A percentile compares a stretch with the other conserved stretches of the same genome.
Conservation (phyloP, 2,888 invertebrate genomes). For the Tricholauxania praeusta region DNA sequence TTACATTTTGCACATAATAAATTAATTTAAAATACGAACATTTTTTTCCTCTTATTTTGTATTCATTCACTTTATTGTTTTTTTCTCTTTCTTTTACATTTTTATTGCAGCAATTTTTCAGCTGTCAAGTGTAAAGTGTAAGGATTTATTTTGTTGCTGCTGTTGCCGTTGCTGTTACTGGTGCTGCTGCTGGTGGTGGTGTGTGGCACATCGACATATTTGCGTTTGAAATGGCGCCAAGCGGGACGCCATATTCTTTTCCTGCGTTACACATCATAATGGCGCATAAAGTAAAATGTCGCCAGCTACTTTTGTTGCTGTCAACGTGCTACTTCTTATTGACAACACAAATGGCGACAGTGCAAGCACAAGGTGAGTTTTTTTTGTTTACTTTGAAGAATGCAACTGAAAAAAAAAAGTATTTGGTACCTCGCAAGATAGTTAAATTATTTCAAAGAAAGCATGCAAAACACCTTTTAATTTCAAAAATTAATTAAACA, state of each 20-base stretch:
- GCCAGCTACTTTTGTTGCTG: slow-evolving; percentile 45
- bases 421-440: no score
- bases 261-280: slow-evolving; percentile 52
- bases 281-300: slow-evolving; percentile 52
- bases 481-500: no score
- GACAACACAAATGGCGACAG: slow-evolving; percentile 11
- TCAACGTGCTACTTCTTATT: slow-evolving; percentile 46
- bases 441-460: not conserved
- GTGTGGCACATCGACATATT: slow-evolving; percentile 12
- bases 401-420: not conserved
- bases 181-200: slow-evolving; percentile 20
- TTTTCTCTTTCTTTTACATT: slow-evolving; percentile 31
- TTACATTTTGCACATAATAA: slow-evolving; percentile 15
- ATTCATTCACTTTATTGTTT: slow-evolving; percentile 17
- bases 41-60: slow-evolving; percentile 29
- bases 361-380: slow-evolving; percentile 33
- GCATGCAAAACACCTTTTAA: not conserved
- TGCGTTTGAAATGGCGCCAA: slow-evolving; percentile 57
- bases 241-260: slow-evolving; percentile 59
- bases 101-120: slow-evolving; percentile 27
- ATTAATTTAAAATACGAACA: slow-evolving; percentile 13
- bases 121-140: slow-evolving; percentile 45
- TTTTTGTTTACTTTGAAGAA: not conserved
- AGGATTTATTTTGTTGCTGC: slow-evolving; percentile 29
- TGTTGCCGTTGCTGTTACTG: slow-evolving; percentile 31